Base-by-base conservation (phyloP, 2,888 invertebrate genomes). In the Diloba caeruleocephala region DNA sequence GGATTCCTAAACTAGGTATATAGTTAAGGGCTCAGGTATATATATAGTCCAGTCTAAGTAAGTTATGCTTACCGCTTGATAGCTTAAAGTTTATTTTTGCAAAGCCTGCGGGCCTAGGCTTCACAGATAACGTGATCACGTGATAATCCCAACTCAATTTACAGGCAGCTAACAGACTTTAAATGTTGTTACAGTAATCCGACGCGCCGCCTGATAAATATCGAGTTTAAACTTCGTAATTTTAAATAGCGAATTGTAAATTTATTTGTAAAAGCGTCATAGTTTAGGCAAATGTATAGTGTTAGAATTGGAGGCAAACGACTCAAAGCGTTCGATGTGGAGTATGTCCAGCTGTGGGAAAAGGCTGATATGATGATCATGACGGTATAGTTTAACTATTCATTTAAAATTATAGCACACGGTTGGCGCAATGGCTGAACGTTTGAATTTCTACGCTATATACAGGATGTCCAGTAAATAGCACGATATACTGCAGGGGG, bases 71-170 rank as follows among this genome's bases (percentile, higher is more conserved):
- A 51, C 29, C 10, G 38, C 28, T 21, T 13, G 17, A 13, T 41
- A 43, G 26, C 28, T 36, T 38, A 28, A 39, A 52, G 8, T 52
- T 42, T 38, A 42, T 45, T 57, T 57, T 12, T 37, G 32, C 21
- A 15, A 26, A 33, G 21, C 21, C 23, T 25, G 44, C 7, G n/a
- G 39, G 13, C 7, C n/a, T n/a, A n/a, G 10, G 25, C 43, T 34
- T 14, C 15, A 19, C 15, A n/a, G 28, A 46, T 45, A 61, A 61
- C 42, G 26, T 33, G 48, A 59, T 55, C 45, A 48, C 4, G 38
- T 25, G 15, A 43, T 58, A 45, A 52, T 31, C 21, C 51, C 64
- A 56, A 57, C 64, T 45, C 34, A 9, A 51, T 57, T 63, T 45
- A 17, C 43, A 13, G 31, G 23, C 31, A 42, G 37, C 29, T 26